phyloP scores from a whole-genome alignment of 2,888 invertebrate species.

The Torymus tubicola region DNA sequence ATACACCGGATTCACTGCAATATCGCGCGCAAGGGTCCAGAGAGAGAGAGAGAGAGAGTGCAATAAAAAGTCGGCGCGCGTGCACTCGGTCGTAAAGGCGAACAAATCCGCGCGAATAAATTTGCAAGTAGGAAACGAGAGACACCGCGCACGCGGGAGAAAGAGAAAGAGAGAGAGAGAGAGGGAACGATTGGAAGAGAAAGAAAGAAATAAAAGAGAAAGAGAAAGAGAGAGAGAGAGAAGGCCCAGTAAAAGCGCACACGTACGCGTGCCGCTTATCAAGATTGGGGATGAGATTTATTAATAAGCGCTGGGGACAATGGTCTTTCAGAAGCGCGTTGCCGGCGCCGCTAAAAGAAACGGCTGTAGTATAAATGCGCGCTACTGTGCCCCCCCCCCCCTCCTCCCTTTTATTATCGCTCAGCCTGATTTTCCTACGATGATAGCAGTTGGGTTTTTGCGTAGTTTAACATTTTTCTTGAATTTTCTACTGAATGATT shows the following conservation, averaged over 20 bases:
- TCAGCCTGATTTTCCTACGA: conserved; percentile 34
- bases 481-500: no score
- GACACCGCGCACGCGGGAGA: not conserved
- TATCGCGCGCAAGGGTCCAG: not conserved
- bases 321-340: conserved; percentile 38
- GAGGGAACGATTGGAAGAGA: conserved; percentile 14
- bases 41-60: conserved; percentile 3
- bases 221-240: not conserved
- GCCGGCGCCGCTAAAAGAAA: not conserved
- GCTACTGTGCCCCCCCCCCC: not conserved
- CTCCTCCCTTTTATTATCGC: conserved; percentile 18
- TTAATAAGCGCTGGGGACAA: conserved; percentile 52
- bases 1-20: not conserved
- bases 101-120: conserved; percentile 57
- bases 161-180: not conserved
- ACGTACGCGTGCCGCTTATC: conserved; percentile 29
- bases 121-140: conserved; percentile 54
- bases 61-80: conserved; percentile 40
- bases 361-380: not conserved
- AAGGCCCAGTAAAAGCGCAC: not conserved
- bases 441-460: not conserved
- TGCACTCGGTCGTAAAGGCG: conserved; percentile 46
- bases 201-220: conserved; percentile 8
- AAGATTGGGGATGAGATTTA: conserved; percentile 48
- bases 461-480: no score